Conservation (phyloP, 1,140 invertebrate genomes). For the Brachionus rubens region DNA sequence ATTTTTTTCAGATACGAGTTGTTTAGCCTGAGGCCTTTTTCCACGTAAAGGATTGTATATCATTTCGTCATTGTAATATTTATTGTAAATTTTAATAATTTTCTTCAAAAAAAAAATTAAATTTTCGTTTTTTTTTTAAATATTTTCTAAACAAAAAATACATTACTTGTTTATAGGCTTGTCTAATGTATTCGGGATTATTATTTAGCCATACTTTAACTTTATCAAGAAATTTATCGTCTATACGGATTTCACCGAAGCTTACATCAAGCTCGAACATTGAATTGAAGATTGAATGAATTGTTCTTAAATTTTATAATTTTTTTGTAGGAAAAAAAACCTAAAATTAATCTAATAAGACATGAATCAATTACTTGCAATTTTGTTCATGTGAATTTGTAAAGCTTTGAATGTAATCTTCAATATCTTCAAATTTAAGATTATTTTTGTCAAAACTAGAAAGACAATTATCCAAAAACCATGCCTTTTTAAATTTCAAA, state of each 20-base stretch:
- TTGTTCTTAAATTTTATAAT: background rate
- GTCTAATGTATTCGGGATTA: constrained; percentile 3
- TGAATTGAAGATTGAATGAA: constrained; percentile 7
- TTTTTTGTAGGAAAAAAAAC: background rate
- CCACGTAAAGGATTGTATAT: constrained; percentile 38
- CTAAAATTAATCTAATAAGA: background rate
- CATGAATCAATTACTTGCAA: background rate
- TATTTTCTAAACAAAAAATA: background rate
- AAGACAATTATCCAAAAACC: constrained; percentile 15
- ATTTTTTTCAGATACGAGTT: constrained; percentile 17
- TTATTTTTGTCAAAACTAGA: background rate
- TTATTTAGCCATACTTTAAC: constrained; percentile 38
- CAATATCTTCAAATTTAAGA: constrained; percentile 27
- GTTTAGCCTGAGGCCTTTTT: constrained; percentile 26
- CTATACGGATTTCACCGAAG: constrained; percentile 25
- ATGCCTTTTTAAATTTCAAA: background rate
- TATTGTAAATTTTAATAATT: constrained; percentile 35
- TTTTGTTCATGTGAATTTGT: background rate
- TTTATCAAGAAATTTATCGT: constrained; percentile 20
- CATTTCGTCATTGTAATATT: constrained; percentile 42
- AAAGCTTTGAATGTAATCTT: background rate
- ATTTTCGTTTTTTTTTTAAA: background rate
- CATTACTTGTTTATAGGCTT: constrained; percentile 33
- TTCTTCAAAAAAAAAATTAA: background rate
- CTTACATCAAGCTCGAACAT: constrained; percentile 34